Percentiles rank a stretch among this genome's conserved stretches.
Conservation (phyloP, 2,797 vertebrate species). For the Urophycis tenuis region DNA sequence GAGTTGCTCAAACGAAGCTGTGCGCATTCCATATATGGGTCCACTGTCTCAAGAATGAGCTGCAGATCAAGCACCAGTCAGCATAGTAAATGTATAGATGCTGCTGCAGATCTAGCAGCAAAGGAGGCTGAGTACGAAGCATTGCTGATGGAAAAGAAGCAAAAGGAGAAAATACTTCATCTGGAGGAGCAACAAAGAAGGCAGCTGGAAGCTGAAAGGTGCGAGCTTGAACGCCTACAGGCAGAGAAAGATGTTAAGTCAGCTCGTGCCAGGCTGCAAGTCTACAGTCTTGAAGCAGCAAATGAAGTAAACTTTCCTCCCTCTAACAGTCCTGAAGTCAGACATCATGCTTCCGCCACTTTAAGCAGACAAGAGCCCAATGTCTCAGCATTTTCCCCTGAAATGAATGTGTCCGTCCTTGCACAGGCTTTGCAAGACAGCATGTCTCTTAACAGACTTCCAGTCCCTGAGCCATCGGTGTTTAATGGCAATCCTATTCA, state of each 20-base stretch:
- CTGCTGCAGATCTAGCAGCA: neutral
- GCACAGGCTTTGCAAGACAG: slow-evolving; percentile 21
- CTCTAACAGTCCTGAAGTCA: neutral
- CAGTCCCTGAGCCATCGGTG: slow-evolving; percentile 3
- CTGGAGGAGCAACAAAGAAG: slow-evolving; percentile 21
- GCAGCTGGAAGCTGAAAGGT: slow-evolving; percentile 8
- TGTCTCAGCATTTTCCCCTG: neutral
- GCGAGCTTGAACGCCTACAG: slow-evolving; percentile 12
- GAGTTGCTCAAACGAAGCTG: neutral
- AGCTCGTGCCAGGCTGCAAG: slow-evolving; percentile 18
- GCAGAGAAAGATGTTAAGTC: slow-evolving; percentile 12
- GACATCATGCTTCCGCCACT: too few relatives aligned
- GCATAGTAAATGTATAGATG: neutral
- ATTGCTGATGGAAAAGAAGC: slow-evolving; percentile 13
- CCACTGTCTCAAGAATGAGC: slow-evolving; percentile 8
- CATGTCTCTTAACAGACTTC: slow-evolving; percentile 13
- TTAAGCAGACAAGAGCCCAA: too few relatives aligned
- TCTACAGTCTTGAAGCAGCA: slow-evolving; percentile 11
- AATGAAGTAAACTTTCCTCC: neutral
- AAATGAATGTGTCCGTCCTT: neutral
- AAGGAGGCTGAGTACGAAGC: slow-evolving; percentile 23
- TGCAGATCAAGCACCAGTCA: too few relatives aligned
- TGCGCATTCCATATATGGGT: slow-evolving; percentile 9
- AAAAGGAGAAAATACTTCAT: slow-evolving; percentile 14
- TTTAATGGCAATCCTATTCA: slow-evolving; percentile 24